Evolutionary conservation across 2,113 vertebrate genomes (phyloP).

Genomic region (Malurus cyaneus): DNA sequence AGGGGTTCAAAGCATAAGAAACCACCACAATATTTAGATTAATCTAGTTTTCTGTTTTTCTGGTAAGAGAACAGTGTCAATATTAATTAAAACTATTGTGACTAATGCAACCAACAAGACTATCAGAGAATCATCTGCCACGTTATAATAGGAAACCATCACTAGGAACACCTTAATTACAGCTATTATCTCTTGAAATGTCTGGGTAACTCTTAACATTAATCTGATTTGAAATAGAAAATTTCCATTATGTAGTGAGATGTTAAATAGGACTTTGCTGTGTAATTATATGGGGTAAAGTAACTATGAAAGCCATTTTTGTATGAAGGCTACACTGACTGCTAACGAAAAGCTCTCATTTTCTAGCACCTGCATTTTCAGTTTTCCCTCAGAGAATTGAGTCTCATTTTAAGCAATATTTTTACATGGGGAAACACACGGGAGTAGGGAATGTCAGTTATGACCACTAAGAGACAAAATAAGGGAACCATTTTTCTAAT

Average conservation of each 20-base stretch:
- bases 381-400: neutral
- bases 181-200: constrained; percentile 56
- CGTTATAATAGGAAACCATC: neutral
- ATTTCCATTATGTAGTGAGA: constrained; percentile 7
- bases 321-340: neutral
- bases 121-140: constrained; percentile 18
- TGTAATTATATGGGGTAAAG: constrained; percentile 12
- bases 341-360: constrained; percentile 46
- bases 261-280: constrained; percentile 27
- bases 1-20: neutral
- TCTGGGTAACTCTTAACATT: constrained; percentile 36
- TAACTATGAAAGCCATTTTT: neutral
- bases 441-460: neutral
- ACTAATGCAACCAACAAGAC: constrained; percentile 15
- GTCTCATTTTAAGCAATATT: neutral
- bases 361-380: constrained; percentile 44
- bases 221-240: constrained; percentile 53
- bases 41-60: neutral
- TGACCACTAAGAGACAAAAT: neutral
- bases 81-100: constrained; percentile 55
- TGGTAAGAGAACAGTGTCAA: constrained; percentile 32
- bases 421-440: neutral
- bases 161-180: constrained; percentile 43
- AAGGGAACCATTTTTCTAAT: neutral
- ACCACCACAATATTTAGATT: constrained; percentile 48